phyloP scores from a whole-genome alignment of 2,797 vertebrate genomes.

The Spinibarbus caldwelli region DNA sequence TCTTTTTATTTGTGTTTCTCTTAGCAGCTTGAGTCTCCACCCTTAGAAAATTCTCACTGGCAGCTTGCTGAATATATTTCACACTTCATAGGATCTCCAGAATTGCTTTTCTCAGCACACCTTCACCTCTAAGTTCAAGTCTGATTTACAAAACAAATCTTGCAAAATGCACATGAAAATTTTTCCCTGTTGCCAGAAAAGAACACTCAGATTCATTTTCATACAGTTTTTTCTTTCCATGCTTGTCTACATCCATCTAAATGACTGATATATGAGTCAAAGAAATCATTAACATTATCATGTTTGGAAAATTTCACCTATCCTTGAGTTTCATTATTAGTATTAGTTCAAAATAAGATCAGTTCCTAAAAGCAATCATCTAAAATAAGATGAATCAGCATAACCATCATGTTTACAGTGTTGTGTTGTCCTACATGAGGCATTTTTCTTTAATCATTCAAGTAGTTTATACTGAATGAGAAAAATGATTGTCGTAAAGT shows the following conservation, averaged over 20 bases:
- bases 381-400: no score
- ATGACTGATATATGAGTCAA: background rate
- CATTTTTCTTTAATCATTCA: background rate
- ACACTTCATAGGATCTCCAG: background rate
- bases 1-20: background rate
- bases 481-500: background rate
- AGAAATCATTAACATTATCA: background rate
- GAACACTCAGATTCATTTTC: background rate
- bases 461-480: background rate
- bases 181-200: rapidly evolving
- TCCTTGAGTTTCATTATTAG: background rate
- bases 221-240: background rate
- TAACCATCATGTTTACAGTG: background rate
- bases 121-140: background rate
- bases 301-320: background rate
- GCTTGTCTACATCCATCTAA: background rate
- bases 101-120: background rate
- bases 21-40: background rate
- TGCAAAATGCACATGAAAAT: background rate
- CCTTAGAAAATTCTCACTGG: background rate
- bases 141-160: slow-evolving; percentile 20
- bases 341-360: background rate
- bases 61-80: background rate
- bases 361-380: background rate
- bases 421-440: no score